Conservation (phyloP, 2,888 invertebrate genomes). For the Cephus pulcher region DNA sequence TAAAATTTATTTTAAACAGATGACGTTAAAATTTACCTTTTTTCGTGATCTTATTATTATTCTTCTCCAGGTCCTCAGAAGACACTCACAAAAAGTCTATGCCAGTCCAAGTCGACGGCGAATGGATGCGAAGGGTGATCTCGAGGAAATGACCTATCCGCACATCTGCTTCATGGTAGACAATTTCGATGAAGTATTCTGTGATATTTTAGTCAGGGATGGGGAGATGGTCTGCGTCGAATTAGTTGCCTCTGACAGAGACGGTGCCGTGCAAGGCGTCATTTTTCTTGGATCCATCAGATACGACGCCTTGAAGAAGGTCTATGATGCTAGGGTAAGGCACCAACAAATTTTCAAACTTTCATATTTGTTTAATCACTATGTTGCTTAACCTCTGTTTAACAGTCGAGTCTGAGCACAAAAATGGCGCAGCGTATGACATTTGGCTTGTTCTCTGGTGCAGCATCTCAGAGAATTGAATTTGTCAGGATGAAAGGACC, state of each 20-base stretch:
- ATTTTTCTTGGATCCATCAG: slow-evolving; percentile 97
- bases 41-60: not conserved
- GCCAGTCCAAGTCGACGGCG: slow-evolving; percentile 96
- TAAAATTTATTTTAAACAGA: too few species aligned
- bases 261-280: slow-evolving; percentile 88
- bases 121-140: slow-evolving; percentile 98
- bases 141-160: slow-evolving; percentile 98
- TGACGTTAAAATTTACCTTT: too few species aligned
- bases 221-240: slow-evolving; percentile 99
- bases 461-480: slow-evolving; percentile 87
- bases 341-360: not conserved
- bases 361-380: slow-evolving; percentile 4
- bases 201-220: slow-evolving; percentile 96
- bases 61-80: slow-evolving; percentile 53
- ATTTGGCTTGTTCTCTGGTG: slow-evolving; percentile 86
- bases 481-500: slow-evolving; percentile 99
- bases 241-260: slow-evolving; percentile 91
- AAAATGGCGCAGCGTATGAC: slow-evolving; percentile 97
- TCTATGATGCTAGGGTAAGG: slow-evolving; percentile 92
- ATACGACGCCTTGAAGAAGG: slow-evolving; percentile 96
- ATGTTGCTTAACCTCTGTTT: slow-evolving; percentile 45
- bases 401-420: slow-evolving; percentile 92
- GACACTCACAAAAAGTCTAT: slow-evolving; percentile 81
- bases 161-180: slow-evolving; percentile 99
- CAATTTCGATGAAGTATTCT: slow-evolving; percentile 99